phyloP scores from a whole-genome alignment of 1,140 invertebrate genomes.

The Drosophila lacertosa region DNA sequence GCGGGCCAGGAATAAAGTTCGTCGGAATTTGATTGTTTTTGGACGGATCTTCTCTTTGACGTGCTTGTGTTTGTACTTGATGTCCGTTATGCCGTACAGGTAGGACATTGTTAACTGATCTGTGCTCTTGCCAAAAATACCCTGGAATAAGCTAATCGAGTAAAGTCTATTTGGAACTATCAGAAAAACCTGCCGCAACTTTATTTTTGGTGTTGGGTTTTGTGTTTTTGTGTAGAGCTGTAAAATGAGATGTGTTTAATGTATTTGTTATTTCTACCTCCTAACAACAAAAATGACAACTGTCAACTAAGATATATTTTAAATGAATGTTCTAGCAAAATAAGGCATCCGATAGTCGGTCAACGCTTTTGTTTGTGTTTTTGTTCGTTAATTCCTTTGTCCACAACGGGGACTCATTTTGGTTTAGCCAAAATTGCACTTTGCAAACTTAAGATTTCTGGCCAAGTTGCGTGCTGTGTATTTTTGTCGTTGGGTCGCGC shows the following conservation, averaged over 20 bases:
- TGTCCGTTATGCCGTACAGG: neutral
- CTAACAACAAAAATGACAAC: too few species aligned
- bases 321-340: too few species aligned
- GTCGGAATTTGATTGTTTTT: neutral
- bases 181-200: too few species aligned
- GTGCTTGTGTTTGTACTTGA: neutral
- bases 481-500: conserved; percentile 45
- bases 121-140: too few species aligned
- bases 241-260: too few species aligned
- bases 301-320: too few species aligned
- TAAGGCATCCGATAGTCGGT: neutral
- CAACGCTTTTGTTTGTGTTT: neutral
- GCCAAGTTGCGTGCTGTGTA: conserved; percentile 49
- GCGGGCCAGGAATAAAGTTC: neutral
- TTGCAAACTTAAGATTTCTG: conserved; percentile 55
- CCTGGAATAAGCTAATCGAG: too few species aligned
- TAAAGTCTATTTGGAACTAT: too few species aligned
- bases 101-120: too few species aligned
- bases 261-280: too few species aligned
- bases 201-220: too few species aligned
- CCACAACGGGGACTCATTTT: conserved; percentile 77
- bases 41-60: neutral
- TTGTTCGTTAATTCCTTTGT: conserved; percentile 33
- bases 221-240: too few species aligned
- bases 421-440: conserved; percentile 48